Percentiles rank a stretch among this genome's conserved stretches.
Conservation (phyloP, 2,113 vertebrate species). For the Ictidomys tridecemlineatus region DNA sequence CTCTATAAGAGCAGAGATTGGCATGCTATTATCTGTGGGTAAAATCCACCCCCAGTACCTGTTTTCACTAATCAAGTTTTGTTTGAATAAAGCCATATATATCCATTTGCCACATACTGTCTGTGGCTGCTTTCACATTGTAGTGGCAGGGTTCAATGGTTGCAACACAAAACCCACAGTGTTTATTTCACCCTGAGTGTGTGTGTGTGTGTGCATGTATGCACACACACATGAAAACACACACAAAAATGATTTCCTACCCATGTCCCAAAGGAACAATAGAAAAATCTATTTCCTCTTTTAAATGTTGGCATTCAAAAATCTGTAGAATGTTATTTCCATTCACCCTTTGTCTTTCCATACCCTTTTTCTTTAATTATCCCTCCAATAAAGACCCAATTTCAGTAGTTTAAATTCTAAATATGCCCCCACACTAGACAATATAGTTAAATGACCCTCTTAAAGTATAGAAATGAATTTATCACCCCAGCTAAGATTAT, state of each 20-base stretch:
- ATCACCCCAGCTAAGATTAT: neutral
- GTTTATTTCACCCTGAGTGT: neutral
- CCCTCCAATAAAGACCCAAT: neutral
- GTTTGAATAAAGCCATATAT: neutral
- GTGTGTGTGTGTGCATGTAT: no score
- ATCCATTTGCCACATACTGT: neutral
- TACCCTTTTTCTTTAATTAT: neutral
- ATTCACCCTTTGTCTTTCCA: neutral
- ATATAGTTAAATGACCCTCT: neutral
- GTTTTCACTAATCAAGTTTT: constrained; percentile 32
- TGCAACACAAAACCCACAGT: neutral
- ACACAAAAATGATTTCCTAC: neutral
- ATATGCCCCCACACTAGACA: neutral
- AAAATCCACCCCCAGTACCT: neutral
- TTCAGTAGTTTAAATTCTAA: constrained; percentile 41
- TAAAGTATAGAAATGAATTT: constrained; percentile 33
- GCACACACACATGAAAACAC: no score
- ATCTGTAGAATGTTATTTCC: neutral
- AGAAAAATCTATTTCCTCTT: neutral
- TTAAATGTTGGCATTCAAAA: constrained; percentile 31
- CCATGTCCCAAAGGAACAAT: neutral
- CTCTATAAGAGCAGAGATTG: neutral
- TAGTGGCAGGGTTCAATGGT: neutral
- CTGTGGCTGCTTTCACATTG: neutral
- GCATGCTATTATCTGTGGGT: neutral